A percentile compares a stretch with the other conserved stretches of the same genome.
phyloP scores from a whole-genome alignment of 2,113 vertebrate species.

The Osmerus eperlanus region DNA sequence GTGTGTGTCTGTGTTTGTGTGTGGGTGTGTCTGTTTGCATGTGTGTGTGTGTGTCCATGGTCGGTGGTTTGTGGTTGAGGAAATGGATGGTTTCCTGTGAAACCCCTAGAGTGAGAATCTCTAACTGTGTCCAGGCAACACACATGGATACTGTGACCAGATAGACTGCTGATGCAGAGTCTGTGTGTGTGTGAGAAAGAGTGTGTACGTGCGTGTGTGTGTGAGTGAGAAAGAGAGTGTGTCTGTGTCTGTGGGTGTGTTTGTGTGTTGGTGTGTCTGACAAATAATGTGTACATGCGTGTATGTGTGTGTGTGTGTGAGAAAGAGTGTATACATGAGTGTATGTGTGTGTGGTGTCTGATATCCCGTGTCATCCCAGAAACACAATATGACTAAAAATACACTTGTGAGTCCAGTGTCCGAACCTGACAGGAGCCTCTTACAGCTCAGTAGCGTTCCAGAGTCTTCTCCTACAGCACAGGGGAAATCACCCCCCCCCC shows the following conservation, averaged over 20 bases:
- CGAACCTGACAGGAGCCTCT: no score
- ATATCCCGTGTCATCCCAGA: no score
- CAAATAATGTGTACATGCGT: no score
- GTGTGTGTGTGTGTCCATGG: constrained; percentile 58
- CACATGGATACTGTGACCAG: constrained; percentile 7
- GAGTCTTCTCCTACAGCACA: neutral
- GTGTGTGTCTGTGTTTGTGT: neutral
- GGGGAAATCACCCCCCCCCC: no score
- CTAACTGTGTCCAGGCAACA: constrained; percentile 37
- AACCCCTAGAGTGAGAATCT: constrained; percentile 59
- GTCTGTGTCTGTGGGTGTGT: no score
- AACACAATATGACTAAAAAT: no score
- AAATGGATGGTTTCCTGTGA: constrained; percentile 75
- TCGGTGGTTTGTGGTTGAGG: constrained; percentile 70
- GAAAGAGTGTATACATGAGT: neutral
- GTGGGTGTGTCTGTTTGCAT: constrained; percentile 13
- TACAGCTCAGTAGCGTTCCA: neutral
- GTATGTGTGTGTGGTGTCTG: neutral
- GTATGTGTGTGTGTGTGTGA: no score
- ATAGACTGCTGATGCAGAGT: constrained; percentile 9
- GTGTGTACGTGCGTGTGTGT: no score
- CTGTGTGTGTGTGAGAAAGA: neutral
- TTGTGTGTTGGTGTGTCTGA: no score
- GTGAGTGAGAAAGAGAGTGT: no score
- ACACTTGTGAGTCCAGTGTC: no score